These are phyloP conservation scores for Actinia tenebrosa DNA, from an alignment of 64 coral and sea anemone genomes.

Conservation along the genomic window DNA sequence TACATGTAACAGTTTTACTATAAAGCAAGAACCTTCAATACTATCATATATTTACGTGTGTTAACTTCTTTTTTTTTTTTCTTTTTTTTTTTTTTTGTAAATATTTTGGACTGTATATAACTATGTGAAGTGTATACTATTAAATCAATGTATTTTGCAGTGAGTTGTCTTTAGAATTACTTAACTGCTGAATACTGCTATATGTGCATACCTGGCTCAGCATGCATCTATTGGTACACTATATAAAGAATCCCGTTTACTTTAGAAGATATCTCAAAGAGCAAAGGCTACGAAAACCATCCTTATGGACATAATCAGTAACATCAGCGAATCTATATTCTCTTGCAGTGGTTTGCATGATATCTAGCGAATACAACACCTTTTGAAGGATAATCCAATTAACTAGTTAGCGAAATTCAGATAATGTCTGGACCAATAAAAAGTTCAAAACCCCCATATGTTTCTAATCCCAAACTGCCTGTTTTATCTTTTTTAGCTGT, in stretches of 20 bases:
- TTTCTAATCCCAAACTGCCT: neutral
- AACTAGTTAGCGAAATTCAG: neutral
- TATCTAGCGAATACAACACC: neutral
- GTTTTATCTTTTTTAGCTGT: conserved; percentile 33
- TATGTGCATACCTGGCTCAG: too few species aligned
- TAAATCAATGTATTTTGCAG: too few species aligned
- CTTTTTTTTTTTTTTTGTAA: neutral
- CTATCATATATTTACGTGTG: neutral
- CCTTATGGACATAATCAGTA: neutral
- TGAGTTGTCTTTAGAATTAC: neutral
- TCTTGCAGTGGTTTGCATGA: neutral
- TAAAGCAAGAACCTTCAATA: too few species aligned
- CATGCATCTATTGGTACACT: neutral
- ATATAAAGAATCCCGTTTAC: neutral
- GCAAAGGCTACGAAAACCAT: neutral
- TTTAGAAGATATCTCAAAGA: neutral
- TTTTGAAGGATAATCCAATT: neutral
- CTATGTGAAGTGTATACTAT: too few species aligned
- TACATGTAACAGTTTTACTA: neutral
- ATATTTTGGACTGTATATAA: neutral
- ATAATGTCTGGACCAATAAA: neutral
- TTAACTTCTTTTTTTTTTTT: too few species aligned
- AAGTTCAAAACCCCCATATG: neutral
- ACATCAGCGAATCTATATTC: neutral
- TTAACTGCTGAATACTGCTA: neutral